phyloP scores from a whole-genome alignment of 2,888 invertebrate species.

The Actias luna region DNA sequence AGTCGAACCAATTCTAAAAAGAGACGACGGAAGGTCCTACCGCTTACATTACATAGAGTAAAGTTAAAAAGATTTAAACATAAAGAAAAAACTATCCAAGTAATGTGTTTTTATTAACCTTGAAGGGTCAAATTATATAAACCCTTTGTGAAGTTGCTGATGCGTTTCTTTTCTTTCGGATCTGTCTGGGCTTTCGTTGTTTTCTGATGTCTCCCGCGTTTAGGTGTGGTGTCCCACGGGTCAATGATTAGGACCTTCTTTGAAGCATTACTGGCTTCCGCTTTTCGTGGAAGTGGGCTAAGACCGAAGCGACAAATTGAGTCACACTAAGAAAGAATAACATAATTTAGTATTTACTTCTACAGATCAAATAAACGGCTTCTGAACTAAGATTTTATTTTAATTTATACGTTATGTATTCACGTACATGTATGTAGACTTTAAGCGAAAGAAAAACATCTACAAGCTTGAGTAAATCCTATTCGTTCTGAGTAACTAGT shows the following conservation, averaged over 20 bases:
- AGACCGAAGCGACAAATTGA: constrained; percentile 47
- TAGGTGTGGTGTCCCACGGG: constrained; percentile 31
- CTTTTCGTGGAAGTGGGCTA: constrained; percentile 17
- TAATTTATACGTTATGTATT: not conserved
- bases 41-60: not conserved
- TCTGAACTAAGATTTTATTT: not conserved
- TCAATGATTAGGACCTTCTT: constrained; percentile 52
- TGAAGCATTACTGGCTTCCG: rapidly evolving
- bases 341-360: not conserved
- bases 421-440: no score
- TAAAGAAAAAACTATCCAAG: not conserved
- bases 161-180: not conserved
- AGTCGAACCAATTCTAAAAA: no score
- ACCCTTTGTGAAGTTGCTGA: not conserved
- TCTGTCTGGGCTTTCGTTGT: not conserved
- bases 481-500: no score
- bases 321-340: constrained; percentile 46
- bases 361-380: not conserved
- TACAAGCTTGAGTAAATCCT: no score
- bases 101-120: not conserved
- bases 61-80: not conserved
- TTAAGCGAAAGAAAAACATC: no score
- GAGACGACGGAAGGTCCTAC: no score
- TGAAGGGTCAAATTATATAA: not conserved
- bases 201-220: constrained; percentile 21